Evolutionary conservation across 2,797 vertebrate species (phyloP).

Genomic region (Artibeus lituratus): DNA sequence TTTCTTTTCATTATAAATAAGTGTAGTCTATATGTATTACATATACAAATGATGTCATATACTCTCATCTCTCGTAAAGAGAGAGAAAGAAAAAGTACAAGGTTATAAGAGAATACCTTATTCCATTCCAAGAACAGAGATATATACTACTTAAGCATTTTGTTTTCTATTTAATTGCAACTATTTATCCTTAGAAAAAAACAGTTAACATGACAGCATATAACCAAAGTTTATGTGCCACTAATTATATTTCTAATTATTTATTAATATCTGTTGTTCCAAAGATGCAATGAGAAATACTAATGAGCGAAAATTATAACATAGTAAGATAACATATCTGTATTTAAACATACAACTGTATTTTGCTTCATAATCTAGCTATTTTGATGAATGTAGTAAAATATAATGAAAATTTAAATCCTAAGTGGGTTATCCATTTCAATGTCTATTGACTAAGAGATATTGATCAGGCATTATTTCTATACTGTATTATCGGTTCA

Average conservation of each 20-base stretch:
- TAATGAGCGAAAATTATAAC: not conserved
- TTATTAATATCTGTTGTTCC: not conserved
- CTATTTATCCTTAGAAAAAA: not conserved
- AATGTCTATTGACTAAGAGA: not conserved
- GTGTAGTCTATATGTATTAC: not conserved
- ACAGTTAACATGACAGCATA: not conserved
- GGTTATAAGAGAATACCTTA: not conserved
- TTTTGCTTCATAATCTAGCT: not conserved
- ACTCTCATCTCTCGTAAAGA: not conserved
- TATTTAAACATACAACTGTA: not conserved
- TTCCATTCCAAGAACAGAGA: not conserved
- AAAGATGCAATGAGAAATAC: not conserved
- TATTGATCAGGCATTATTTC: not conserved
- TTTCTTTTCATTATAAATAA: conserved; percentile 35
- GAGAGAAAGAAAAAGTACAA: not conserved
- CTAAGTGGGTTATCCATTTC: not conserved
- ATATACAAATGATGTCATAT: not conserved
- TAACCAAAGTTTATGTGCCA: not conserved
- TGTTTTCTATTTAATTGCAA: not conserved
- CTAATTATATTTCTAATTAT: not conserved
- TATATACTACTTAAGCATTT: not conserved
- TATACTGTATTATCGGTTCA: not conserved
- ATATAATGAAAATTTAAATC: not conserved
- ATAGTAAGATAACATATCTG: not conserved
- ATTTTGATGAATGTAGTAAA: not conserved